Evolutionary conservation across 1,140 invertebrate species (phyloP).

Genomic region (Helicorthomorpha holstii): DNA sequence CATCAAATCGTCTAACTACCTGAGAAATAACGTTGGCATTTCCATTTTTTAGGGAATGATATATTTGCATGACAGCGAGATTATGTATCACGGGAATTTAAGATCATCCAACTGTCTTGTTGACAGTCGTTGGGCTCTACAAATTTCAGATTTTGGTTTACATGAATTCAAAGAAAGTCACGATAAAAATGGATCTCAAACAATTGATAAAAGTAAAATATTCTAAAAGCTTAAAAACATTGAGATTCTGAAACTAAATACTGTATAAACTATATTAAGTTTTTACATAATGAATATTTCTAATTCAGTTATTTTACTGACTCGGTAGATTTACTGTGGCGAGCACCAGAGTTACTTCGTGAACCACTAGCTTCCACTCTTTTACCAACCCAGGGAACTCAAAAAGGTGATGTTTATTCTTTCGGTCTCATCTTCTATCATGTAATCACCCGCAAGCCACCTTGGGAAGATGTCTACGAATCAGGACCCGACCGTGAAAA

Average conservation of each 20-base stretch:
- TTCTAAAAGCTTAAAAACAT: not conserved
- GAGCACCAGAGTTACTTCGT: conserved; percentile 48
- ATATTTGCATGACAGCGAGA: conserved; percentile 55
- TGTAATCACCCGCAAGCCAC: conserved; percentile 44
- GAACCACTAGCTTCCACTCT: conserved; percentile 25
- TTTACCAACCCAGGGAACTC: conserved; percentile 40
- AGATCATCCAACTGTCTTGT: conserved; percentile 60
- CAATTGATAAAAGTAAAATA: not conserved
- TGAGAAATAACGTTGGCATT: conserved; percentile 10
- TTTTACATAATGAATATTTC: not conserved
- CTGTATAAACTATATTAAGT: not conserved
- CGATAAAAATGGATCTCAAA: not conserved
- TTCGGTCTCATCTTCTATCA: conserved; percentile 54
- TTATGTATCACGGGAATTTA: conserved; percentile 55
- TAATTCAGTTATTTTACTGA: conserved; percentile 1
- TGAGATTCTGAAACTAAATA: not conserved
- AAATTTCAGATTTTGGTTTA: conserved; percentile 59
- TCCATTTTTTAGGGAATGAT: conserved; percentile 39
- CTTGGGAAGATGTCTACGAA: conserved; percentile 42
- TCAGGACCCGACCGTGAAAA: conserved; percentile 11
- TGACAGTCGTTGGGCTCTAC: conserved; percentile 58
- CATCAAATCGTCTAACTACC: too few relatives aligned
- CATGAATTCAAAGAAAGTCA: conserved; percentile 50
- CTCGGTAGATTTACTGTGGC: conserved; percentile 37
- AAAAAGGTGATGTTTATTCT: conserved; percentile 51